These are phyloP conservation scores for Phenganax subtilis DNA, from an alignment of 92 coral and sea anemone genomes.

Conservation along the genomic window DNA sequence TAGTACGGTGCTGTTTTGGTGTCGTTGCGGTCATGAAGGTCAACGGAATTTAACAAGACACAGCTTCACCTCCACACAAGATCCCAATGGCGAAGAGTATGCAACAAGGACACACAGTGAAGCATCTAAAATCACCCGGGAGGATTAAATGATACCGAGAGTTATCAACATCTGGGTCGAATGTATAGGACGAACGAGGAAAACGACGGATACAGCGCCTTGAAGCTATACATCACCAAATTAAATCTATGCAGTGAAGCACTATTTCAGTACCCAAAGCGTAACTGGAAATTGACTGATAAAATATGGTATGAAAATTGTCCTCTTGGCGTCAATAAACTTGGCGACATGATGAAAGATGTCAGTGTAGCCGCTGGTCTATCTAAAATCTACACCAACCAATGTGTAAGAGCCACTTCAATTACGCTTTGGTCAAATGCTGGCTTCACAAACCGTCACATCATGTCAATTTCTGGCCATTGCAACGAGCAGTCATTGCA, in stretches of 20 bases:
- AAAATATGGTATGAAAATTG: slow-evolving; percentile 39
- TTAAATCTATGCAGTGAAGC: slow-evolving; percentile 34
- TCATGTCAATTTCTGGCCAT: slow-evolving; percentile 23
- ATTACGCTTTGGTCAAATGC: slow-evolving; percentile 26
- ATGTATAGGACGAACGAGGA: slow-evolving; percentile 43
- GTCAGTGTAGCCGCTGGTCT: slow-evolving; percentile 3
- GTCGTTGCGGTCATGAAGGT: slow-evolving; percentile 17
- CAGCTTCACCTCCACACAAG: slow-evolving; percentile 25
- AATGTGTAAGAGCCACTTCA: slow-evolving; percentile 11
- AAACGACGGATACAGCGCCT: slow-evolving; percentile 46
- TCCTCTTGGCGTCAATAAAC: slow-evolving; percentile 38
- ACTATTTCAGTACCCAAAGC: slow-evolving; percentile 25
- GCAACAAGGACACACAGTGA: slow-evolving; percentile 51
- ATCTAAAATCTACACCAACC: slow-evolving; percentile 16
- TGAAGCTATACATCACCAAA: slow-evolving; percentile 42
- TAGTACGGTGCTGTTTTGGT: neutral
- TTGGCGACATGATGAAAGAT: slow-evolving; percentile 41
- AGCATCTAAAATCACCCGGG: slow-evolving; percentile 53
- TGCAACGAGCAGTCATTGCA: slow-evolving; percentile 23
- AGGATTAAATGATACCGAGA: slow-evolving; percentile 40
- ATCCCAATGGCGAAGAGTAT: neutral
- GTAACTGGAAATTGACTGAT: slow-evolving; percentile 17
- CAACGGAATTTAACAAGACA: slow-evolving; percentile 6
- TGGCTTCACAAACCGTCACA: slow-evolving; percentile 10
- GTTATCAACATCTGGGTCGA: slow-evolving; percentile 41